Percentiles rank a stretch among this genome's conserved stretches.
Conservation (phyloP, 2,113 vertebrate genomes). For the Hyperopisus bebe region DNA sequence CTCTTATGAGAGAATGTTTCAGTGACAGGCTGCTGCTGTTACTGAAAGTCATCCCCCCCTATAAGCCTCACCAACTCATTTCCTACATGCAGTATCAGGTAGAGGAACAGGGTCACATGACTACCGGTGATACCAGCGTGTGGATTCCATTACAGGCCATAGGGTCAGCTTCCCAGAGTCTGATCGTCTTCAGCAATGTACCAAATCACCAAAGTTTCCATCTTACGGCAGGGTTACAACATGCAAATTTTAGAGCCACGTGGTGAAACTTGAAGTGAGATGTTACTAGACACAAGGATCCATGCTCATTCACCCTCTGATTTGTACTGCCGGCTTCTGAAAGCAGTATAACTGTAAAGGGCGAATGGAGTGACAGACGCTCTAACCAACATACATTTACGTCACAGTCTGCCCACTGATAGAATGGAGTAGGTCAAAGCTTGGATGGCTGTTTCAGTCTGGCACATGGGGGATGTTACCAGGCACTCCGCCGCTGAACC, state of each 20-base stretch:
- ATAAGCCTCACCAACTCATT: not conserved
- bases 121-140: not conserved
- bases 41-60: not conserved
- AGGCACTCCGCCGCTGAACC: not conserved
- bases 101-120: not conserved
- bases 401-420: not conserved
- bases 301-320: not conserved
- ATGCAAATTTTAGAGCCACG: not conserved
- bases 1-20: not conserved
- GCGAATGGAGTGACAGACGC: not conserved
- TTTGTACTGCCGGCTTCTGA: not conserved
- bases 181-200: not conserved
- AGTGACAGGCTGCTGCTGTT: not conserved
- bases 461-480: not conserved
- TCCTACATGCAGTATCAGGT: not conserved
- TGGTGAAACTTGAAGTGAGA: not conserved
- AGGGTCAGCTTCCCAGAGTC: not conserved
- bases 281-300: not conserved
- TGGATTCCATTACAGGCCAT: slow-evolving; percentile 1
- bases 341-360: not conserved
- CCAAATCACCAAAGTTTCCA: slow-evolving; percentile 4
- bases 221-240: not conserved
- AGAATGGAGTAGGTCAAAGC: not conserved
- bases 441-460: not conserved
- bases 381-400: not conserved